phyloP scores from a whole-genome alignment of 2,888 invertebrate species.

The Dione juno region DNA sequence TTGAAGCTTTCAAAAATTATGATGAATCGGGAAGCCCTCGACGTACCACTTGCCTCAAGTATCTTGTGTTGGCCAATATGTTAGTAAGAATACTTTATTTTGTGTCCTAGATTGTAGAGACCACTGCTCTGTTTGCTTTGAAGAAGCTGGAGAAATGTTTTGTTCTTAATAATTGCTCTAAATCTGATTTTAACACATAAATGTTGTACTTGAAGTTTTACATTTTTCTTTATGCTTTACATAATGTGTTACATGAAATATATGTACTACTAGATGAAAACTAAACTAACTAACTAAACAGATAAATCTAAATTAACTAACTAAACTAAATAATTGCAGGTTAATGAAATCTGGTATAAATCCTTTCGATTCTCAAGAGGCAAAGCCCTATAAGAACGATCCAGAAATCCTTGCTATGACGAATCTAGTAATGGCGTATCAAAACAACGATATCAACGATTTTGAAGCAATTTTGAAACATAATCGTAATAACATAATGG shows the following conservation, averaged over 20 bases:
- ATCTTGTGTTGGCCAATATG: conserved; percentile 99
- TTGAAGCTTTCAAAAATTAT: conserved; percentile 99
- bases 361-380: conserved; percentile 99
- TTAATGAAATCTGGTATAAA: conserved; percentile 99
- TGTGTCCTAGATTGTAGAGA: not conserved
- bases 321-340: conserved; percentile 79
- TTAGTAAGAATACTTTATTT: conserved; percentile 75
- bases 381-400: conserved; percentile 99
- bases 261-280: not conserved
- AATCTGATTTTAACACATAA: no score
- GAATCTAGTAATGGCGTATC: conserved; percentile 97
- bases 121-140: not conserved
- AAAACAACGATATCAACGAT: conserved; percentile 98
- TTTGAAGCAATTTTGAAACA: conserved; percentile 98
- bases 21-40: conserved; percentile 99
- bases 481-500: conserved; percentile 97
- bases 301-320: no score
- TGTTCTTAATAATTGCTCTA: no score
- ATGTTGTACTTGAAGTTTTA: no score
- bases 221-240: no score
- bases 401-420: conserved; percentile 99
- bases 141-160: no score
- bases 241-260: not conserved
- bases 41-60: conserved; percentile 98
- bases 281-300: no score